Base-by-base conservation (phyloP, 2,888 invertebrate genomes). In the Lydus trimaculatus region DNA sequence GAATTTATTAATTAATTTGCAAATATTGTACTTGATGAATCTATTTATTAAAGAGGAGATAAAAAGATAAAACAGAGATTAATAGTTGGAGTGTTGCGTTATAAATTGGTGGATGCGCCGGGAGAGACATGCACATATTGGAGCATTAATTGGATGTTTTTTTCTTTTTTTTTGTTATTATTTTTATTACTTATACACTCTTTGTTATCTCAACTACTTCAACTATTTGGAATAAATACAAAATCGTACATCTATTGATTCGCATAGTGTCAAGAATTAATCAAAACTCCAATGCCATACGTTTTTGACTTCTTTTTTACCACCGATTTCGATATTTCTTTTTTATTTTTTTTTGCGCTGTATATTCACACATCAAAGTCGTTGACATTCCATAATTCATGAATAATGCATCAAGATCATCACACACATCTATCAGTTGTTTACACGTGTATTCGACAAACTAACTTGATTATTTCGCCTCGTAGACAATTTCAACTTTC, bases 341-440 rank as follows among this genome's bases (percentile, higher is more conserved):
- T 58, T 59, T 58, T 20, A 28, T 58, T 62, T 2, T n/a, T n/a
- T n/a, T n/a, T n/a, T n/a, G n/a, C n/a, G n/a, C n/a, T n/a, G 58
- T 65, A 59, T 56, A 59, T 65, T n/a, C 63, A 58, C 56, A 52
- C 60, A 61, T 23, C 52, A 65, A 9, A 31, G 67, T 70, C 70
- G 43, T 65, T 70, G 70, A 64, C 70, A 67, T 61, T 62, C 61
- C 56, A 31, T 58, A 63, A 63, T 23, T 67, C 67, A 70, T 70
- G 70, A 70, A 70, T 70, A 67, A 70, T 70, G 70, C 36, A 70
- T 67, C 58, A 56, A 70, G 64, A 70, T 70, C 70, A 70, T 67
- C 58, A 17, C 43, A 11, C 58, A 64, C 64, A 52, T 58, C 66
- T 66, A 66, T 70, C 66, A 70, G 59, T 58, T 61, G 61, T 33